Conservation (phyloP, 2,797 vertebrate species). For the Chaunax sp. region DNA sequence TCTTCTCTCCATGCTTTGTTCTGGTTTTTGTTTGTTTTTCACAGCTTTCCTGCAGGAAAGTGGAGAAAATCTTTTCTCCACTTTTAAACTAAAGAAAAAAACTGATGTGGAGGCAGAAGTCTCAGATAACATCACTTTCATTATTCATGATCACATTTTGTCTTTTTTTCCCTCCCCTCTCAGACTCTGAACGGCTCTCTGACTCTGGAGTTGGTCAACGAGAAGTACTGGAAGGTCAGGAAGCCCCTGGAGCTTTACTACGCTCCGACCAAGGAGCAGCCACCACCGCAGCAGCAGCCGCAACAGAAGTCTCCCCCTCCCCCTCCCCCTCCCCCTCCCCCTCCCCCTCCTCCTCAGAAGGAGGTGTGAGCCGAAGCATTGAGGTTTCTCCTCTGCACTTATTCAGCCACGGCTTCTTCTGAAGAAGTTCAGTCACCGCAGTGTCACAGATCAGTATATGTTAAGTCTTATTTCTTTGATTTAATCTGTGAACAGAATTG, state of each 20-base stretch:
- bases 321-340: constrained; percentile 24
- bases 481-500: neutral
- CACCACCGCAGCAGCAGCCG: constrained; percentile 18
- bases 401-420: no score
- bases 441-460: no score
- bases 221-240: constrained; percentile 93
- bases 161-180: neutral
- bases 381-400: no score
- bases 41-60: no score
- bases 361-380: constrained; percentile 58
- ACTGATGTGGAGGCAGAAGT: no score
- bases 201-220: constrained; percentile 92
- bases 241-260: constrained; percentile 92
- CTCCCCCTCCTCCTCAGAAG: constrained; percentile 32
- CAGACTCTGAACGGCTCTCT: constrained; percentile 92
- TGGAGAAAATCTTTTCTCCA: no score
- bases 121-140: no score
- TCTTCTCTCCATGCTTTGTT: no score
- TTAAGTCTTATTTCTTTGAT: no score
- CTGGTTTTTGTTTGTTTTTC: no score
- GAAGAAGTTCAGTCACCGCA: no score
- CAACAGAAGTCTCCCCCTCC: constrained; percentile 46
- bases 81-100: no score
- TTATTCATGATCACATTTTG: neutral
- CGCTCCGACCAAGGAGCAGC: constrained; percentile 91